phyloP scores from a whole-genome alignment of 2,113 vertebrate genomes.

The Salvator merianae region DNA sequence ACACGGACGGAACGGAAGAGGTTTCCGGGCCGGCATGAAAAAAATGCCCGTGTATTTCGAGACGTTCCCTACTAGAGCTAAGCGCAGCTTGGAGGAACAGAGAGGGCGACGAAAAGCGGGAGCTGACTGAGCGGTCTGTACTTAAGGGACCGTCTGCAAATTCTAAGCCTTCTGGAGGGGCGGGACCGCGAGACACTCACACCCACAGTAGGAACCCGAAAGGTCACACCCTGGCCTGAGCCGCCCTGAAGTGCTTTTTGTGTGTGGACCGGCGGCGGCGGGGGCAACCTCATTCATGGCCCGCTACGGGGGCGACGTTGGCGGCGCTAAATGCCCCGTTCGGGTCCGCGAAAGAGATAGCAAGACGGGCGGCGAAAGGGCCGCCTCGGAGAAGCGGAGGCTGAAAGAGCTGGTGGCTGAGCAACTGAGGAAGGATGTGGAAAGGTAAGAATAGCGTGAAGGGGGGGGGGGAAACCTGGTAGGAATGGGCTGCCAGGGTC shows the following conservation, averaged over 20 bases:
- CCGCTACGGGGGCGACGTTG: slow-evolving; percentile 26
- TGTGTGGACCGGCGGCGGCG: neutral
- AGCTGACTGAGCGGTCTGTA: fast-evolving
- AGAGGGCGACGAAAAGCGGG: no score
- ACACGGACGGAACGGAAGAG: fast-evolving
- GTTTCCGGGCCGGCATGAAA: neutral
- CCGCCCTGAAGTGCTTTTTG: no score
- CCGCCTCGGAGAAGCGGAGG: slow-evolving; percentile 63
- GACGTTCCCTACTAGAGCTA: neutral
- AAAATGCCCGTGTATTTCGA: neutral
- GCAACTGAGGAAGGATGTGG: slow-evolving; percentile 73
- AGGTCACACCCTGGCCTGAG: neutral
- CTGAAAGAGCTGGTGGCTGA: slow-evolving; percentile 69
- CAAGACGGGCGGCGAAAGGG: slow-evolving; percentile 46
- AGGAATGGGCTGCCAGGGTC: no score
- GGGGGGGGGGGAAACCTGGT: neutral
- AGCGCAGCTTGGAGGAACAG: neutral
- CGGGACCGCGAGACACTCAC: neutral
- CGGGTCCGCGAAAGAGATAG: slow-evolving; percentile 18
- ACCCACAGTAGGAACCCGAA: no score
- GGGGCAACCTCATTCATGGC: no score
- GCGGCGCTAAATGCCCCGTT: neutral
- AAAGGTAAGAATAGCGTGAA: slow-evolving; percentile 66
- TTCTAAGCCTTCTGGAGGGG: fast-evolving
- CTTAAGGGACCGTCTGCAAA: neutral